A percentile compares a stretch with the other conserved stretches of the same genome.
Evolutionary conservation across 1,140 invertebrate genomes (phyloP).

Genomic region (Temnothorax curvispinosus): DNA sequence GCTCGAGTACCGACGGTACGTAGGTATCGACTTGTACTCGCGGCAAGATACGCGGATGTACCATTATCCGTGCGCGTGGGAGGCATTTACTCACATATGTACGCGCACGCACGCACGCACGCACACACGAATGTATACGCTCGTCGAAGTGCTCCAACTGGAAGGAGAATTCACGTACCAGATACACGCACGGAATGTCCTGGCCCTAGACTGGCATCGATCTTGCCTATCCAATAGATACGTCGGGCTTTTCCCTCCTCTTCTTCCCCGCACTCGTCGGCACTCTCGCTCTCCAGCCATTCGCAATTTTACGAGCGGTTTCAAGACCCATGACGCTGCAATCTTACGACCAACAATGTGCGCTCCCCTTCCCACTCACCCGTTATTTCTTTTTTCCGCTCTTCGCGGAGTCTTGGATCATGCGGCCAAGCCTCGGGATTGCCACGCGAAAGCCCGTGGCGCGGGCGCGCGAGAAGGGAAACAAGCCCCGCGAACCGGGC

Average conservation of each 20-base stretch:
- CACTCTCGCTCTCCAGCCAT: constrained; percentile 28
- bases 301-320: constrained; percentile 73
- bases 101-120: background rate
- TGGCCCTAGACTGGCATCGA: constrained; percentile 52
- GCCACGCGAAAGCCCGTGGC: background rate
- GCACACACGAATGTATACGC: background rate
- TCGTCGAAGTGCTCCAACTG: background rate
- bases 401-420: constrained; percentile 3
- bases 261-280: background rate
- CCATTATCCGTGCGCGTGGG: constrained; percentile 73
- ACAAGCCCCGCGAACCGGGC: background rate
- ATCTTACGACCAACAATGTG: constrained; percentile 69
- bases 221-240: constrained; percentile 72
- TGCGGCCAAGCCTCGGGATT: constrained; percentile 12
- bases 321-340: constrained; percentile 70
- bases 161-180: constrained; percentile 61
- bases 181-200: constrained; percentile 48
- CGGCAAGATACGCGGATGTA: constrained; percentile 72
- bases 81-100: constrained; percentile 57
- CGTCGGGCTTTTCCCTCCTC: constrained; percentile 18
- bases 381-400: background rate
- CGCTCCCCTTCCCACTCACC: background rate
- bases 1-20: constrained; percentile 19
- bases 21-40: constrained; percentile 61
- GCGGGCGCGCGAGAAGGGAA: background rate